phyloP scores from a whole-genome alignment of 2,113 vertebrate genomes.

The Enhydra lutris region DNA sequence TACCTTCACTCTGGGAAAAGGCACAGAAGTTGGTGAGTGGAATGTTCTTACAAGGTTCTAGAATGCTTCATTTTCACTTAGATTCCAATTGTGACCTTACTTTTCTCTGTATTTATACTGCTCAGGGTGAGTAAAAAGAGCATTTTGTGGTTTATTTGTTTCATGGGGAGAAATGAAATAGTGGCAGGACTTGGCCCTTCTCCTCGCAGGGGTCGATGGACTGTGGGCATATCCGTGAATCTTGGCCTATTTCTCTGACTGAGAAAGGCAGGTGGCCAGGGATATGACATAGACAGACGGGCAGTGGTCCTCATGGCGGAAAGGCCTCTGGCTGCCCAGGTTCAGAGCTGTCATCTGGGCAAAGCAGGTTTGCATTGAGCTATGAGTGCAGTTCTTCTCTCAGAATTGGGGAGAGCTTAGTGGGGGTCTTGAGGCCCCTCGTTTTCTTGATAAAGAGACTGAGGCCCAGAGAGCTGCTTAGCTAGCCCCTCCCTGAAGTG shows the following conservation, averaged over 20 bases:
- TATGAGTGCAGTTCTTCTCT: background rate
- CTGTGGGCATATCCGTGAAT: background rate
- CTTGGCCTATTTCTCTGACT: background rate
- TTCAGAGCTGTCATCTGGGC: background rate
- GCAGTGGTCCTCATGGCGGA: background rate
- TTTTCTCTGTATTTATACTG: background rate
- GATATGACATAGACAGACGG: background rate
- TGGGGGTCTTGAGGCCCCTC: background rate
- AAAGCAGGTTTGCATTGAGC: background rate
- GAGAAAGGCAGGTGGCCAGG: background rate
- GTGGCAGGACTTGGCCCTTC: background rate
- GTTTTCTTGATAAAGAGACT: background rate
- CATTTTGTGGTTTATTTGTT: background rate
- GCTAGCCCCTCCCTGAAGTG: too few relatives aligned
- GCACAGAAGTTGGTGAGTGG: slow-evolving; percentile 89
- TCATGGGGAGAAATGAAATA: background rate
- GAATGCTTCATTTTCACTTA: background rate
- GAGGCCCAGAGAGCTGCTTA: background rate
- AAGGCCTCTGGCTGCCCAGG: background rate
- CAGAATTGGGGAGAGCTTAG: background rate
- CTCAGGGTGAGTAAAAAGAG: background rate
- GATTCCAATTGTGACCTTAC: background rate
- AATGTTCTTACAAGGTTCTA: background rate
- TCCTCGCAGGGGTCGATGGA: background rate
- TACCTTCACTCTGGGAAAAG: slow-evolving; percentile 89